These are phyloP conservation scores for Cyphomyrus discorhynchus DNA, from an alignment of 2,113 vertebrate genomes.

Conservation along the genomic window DNA sequence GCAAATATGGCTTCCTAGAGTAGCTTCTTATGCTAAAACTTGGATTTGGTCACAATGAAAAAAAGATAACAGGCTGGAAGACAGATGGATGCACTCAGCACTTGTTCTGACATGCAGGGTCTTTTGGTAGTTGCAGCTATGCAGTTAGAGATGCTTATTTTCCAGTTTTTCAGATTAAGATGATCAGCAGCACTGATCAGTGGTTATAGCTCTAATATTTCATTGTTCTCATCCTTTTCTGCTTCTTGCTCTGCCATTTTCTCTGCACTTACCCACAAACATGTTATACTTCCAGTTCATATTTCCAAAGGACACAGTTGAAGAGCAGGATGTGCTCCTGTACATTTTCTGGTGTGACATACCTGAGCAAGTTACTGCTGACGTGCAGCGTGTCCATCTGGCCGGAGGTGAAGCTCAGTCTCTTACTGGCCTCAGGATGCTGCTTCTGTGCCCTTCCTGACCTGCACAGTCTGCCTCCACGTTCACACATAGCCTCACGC, in stretches of 20 bases:
- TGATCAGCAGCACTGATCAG: neutral
- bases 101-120: neutral
- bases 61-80: neutral
- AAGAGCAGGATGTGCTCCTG: neutral
- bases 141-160: neutral
- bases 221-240: neutral
- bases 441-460: constrained; percentile 13
- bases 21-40: neutral
- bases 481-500: constrained; percentile 27
- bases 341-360: neutral
- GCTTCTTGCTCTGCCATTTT: neutral
- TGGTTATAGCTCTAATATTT: neutral
- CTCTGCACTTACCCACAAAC: neutral
- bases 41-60: neutral
- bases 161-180: neutral
- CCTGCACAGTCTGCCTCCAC: constrained; percentile 7
- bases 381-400: constrained; percentile 27
- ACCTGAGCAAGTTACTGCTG: constrained; percentile 52
- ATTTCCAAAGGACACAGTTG: neutral
- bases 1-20: neutral
- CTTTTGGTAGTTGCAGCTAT: neutral
- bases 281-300: neutral
- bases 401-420: constrained; percentile 57
- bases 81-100: neutral
- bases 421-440: constrained; percentile 44